Evolutionary conservation across 1,140 invertebrate species (phyloP).

Genomic region (Drosophila malerkotliana): DNA sequence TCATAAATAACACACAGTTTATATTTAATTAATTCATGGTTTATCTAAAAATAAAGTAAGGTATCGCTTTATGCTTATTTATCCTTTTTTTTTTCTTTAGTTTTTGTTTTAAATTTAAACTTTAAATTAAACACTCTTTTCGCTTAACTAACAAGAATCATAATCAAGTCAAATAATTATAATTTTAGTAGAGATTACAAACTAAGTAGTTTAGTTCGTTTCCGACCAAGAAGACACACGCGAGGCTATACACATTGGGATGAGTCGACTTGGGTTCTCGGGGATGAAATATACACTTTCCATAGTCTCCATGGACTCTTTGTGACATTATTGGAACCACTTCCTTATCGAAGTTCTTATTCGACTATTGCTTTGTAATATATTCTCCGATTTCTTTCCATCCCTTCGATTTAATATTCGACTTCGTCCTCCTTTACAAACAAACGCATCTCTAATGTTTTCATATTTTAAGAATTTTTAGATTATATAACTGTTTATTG

Average conservation of each 20-base stretch:
- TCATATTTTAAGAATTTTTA: not conserved
- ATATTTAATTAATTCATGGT: constrained; percentile 9
- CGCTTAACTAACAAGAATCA: constrained; percentile 17
- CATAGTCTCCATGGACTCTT: too few relatives aligned
- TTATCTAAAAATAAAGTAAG: constrained; percentile 49
- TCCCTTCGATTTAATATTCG: not conserved
- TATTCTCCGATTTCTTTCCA: too few relatives aligned
- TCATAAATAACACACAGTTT: not conserved
- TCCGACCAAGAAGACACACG: constrained; percentile 7
- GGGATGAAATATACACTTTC: not conserved
- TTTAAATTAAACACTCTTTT: constrained; percentile 11
- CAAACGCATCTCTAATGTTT: constrained; percentile 7
- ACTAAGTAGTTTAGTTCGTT: constrained; percentile 18
- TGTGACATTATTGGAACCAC: too few relatives aligned
- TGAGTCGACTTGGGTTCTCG: constrained; percentile 3
- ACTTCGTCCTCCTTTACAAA: constrained; percentile 13
- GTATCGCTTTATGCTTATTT: constrained; percentile 19
- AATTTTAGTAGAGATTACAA: constrained; percentile 26
- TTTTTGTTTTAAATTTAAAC: not conserved
- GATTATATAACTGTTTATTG: constrained; percentile 3
- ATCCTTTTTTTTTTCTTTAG: not conserved
- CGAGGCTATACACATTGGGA: constrained; percentile 6
- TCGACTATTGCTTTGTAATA: too few relatives aligned
- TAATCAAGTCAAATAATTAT: not conserved
- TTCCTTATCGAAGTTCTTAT: too few relatives aligned